A percentile compares a stretch with the other conserved stretches of the same genome.
Conservation (phyloP, 2,113 vertebrate species). For the Cyprinodon brontotheroides region DNA sequence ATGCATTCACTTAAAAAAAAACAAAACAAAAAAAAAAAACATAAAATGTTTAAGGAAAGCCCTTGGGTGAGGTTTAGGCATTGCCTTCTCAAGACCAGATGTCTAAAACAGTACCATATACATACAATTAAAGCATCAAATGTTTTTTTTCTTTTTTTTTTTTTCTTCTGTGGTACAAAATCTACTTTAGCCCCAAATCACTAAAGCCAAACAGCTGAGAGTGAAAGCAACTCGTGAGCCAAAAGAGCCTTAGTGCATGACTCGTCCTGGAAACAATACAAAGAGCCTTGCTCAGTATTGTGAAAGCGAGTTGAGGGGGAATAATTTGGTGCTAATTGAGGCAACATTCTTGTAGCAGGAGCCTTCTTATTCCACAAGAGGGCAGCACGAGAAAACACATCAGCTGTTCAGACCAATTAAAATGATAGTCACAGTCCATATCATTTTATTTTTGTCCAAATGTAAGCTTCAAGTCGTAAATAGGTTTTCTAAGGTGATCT, state of each 20-base stretch:
- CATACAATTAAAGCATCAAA: constrained; percentile 61
- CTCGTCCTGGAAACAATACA: constrained; percentile 70
- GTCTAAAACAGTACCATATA: not conserved
- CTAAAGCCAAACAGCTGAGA: constrained; percentile 44
- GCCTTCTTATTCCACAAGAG: constrained; percentile 66
- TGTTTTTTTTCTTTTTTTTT: constrained; percentile 35
- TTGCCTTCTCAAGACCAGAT: not conserved
- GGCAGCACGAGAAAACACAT: constrained; percentile 60
- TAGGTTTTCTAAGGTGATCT: constrained; percentile 69
- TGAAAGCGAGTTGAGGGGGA: constrained; percentile 72
- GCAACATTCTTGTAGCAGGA: constrained; percentile 63
- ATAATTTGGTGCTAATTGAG: constrained; percentile 74
- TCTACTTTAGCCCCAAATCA: constrained; percentile 55
- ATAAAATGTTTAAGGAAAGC: constrained; percentile 13
- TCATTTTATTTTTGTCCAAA: not conserved
- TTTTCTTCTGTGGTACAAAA: constrained; percentile 46
- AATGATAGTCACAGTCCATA: not conserved
- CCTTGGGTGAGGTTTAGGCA: constrained; percentile 16
- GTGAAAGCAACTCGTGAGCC: constrained; percentile 64
- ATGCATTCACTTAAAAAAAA: constrained; percentile 28
- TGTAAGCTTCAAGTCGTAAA: constrained; percentile 59
- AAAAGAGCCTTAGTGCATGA: constrained; percentile 69
- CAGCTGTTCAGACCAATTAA: constrained; percentile 4
- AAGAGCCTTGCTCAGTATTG: constrained; percentile 71
- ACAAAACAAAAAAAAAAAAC: constrained; percentile 4